phyloP scores from a whole-genome alignment of 2,113 vertebrate species.

The Alethe diademata region DNA sequence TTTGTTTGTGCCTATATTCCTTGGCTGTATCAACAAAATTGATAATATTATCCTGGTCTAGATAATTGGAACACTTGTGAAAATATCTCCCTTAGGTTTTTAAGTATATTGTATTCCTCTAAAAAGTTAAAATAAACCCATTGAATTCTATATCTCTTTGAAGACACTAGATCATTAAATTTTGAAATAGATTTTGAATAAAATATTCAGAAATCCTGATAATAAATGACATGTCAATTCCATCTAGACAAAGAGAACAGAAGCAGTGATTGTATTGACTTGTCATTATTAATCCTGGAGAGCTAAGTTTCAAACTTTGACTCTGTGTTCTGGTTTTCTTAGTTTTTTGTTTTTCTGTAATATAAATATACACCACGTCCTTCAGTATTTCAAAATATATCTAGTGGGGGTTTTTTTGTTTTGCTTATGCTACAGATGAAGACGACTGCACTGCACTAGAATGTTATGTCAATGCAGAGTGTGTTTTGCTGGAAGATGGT shows the following conservation, averaged over 20 bases:
- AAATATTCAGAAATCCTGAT: neutral
- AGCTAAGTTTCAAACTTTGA: neutral
- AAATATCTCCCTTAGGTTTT: neutral
- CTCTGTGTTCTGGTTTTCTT: neutral
- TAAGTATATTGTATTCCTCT: neutral
- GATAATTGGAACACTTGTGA: neutral
- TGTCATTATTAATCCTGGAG: neutral
- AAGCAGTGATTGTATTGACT: neutral
- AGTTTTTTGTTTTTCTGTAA: neutral
- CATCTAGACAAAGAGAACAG: neutral
- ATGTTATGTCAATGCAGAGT: conserved; percentile 80
- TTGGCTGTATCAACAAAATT: neutral
- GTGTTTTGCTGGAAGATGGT: conserved; percentile 69
- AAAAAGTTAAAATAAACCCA: neutral
- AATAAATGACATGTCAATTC: neutral
- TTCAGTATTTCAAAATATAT: neutral
- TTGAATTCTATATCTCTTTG: neutral
- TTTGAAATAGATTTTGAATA: neutral
- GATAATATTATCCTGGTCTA: neutral
- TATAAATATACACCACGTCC: neutral
- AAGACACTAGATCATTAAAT: neutral
- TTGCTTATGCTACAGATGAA: conserved; percentile 72
- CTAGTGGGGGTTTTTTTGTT: neutral
- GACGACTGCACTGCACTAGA: conserved; percentile 74
- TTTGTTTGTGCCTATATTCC: neutral